A percentile compares a stretch with the other conserved stretches of the same genome.
Conservation (phyloP, 2,113 vertebrate species). For the Polypterus senegalus region DNA sequence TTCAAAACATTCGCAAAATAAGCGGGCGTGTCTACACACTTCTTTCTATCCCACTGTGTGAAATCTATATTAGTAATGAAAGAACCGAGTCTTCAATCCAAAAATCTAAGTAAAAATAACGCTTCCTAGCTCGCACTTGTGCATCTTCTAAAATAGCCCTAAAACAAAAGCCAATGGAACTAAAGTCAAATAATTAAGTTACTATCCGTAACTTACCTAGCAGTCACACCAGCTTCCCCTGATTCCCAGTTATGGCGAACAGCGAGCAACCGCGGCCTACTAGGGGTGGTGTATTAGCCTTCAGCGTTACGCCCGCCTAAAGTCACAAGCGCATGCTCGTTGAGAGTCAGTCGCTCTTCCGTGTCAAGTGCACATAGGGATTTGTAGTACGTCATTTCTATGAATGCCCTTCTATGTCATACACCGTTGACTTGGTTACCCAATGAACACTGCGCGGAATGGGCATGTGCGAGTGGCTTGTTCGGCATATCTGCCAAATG, state of each 20-base stretch:
- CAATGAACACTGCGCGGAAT: too few species aligned
- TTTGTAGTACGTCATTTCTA: slow-evolving; percentile 17
- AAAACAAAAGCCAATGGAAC: too few species aligned
- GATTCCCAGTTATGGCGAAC: slow-evolving; percentile 41
- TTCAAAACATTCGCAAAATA: slow-evolving; percentile 20
- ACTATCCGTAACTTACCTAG: slow-evolving; percentile 39
- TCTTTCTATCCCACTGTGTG: slow-evolving; percentile 12
- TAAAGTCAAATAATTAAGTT: neutral
- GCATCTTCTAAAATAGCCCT: too few species aligned
- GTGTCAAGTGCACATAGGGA: slow-evolving; percentile 24
- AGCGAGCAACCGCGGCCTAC: slow-evolving; percentile 25
- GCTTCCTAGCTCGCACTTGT: too few species aligned
- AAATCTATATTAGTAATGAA: neutral
- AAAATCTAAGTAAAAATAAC: too few species aligned
- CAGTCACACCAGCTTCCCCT: slow-evolving; percentile 37
- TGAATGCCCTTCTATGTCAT: too few species aligned
- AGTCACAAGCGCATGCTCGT: slow-evolving; percentile 27
- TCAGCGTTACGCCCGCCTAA: too few species aligned
- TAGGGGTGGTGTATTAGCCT: too few species aligned
- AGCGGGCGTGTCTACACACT: slow-evolving; percentile 44
- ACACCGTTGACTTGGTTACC: too few species aligned
- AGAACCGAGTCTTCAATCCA: too few species aligned
- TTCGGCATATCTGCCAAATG: too few species aligned
- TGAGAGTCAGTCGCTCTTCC: slow-evolving; percentile 3
- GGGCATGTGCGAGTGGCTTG: too few species aligned